A percentile compares a stretch with the other conserved stretches of the same genome.
phyloP scores from a whole-genome alignment of 30 jellyfish, hydroid and myxozoan genomes.

The Haliclystus octoradiatus region DNA sequence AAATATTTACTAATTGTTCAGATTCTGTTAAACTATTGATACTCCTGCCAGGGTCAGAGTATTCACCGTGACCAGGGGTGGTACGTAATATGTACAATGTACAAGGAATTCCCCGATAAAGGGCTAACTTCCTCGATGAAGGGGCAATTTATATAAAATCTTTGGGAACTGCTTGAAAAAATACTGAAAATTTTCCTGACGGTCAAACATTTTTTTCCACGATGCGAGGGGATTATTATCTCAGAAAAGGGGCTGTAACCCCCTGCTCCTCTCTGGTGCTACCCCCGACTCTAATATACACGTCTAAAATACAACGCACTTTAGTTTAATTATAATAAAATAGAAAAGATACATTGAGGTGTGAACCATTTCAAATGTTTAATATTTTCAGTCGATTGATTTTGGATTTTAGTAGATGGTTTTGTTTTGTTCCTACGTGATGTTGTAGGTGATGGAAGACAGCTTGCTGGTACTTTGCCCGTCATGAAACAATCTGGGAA shows the following conservation, averaged over 20 bases:
- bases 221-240: too few relatives aligned
- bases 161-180: too few relatives aligned
- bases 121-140: too few relatives aligned
- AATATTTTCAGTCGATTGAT: slow-evolving; percentile 14
- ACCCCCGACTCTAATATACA: background rate
- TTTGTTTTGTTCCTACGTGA: slow-evolving; percentile 63
- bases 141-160: too few relatives aligned
- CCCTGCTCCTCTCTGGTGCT: background rate
- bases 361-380: slow-evolving; percentile 69
- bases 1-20: background rate
- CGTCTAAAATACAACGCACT: background rate
- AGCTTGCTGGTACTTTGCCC: slow-evolving; percentile 78
- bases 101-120: too few relatives aligned
- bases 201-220: too few relatives aligned
- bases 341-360: slow-evolving; percentile 70
- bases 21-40: background rate
- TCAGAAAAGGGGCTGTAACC: too few relatives aligned
- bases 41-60: too few relatives aligned
- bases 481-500: slow-evolving; percentile 92
- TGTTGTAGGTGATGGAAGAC: slow-evolving; percentile 87
- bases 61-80: too few relatives aligned
- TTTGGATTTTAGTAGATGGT: slow-evolving; percentile 15
- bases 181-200: too few relatives aligned
- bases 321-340: too few relatives aligned
- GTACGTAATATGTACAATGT: too few relatives aligned